A percentile compares a stretch with the other conserved stretches of the same genome.
Conservation (phyloP, 2,113 vertebrate genomes). For the Planiliza haematocheilus region DNA sequence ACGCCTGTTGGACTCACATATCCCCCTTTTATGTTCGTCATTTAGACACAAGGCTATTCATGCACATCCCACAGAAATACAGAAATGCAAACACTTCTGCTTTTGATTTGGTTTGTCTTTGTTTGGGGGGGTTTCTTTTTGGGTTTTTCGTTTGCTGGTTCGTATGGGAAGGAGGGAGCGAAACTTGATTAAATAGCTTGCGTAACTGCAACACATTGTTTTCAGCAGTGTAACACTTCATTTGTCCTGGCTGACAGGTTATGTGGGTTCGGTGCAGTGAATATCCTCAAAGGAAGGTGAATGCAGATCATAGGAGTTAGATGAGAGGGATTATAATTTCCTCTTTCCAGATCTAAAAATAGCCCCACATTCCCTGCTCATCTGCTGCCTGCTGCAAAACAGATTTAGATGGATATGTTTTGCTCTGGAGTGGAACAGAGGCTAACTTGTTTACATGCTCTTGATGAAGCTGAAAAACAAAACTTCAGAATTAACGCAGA, state of each 20-base stretch:
- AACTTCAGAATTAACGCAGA: not conserved
- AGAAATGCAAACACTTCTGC: not conserved
- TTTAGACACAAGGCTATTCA: not conserved
- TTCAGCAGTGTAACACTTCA: no score
- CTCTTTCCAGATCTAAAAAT: constrained; percentile 48
- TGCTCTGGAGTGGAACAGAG: not conserved
- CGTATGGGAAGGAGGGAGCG: no score
- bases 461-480: not conserved
- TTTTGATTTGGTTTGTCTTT: not conserved
- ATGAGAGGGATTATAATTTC: constrained; percentile 49
- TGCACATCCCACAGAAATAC: not conserved
- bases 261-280: not conserved
- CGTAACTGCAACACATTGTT: no score
- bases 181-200: no score
- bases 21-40: not conserved
- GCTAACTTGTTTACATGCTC: not conserved
- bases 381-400: constrained; percentile 36
- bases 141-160: no score
- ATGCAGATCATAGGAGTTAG: not conserved
- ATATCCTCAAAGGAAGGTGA: constrained; percentile 12
- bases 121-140: no score
- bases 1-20: constrained; percentile 16
- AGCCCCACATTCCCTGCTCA: constrained; percentile 10
- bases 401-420: constrained; percentile 36
- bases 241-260: not conserved